Base-by-base conservation (phyloP, 1,140 invertebrate genomes). In the Magallana ariakensis region DNA sequence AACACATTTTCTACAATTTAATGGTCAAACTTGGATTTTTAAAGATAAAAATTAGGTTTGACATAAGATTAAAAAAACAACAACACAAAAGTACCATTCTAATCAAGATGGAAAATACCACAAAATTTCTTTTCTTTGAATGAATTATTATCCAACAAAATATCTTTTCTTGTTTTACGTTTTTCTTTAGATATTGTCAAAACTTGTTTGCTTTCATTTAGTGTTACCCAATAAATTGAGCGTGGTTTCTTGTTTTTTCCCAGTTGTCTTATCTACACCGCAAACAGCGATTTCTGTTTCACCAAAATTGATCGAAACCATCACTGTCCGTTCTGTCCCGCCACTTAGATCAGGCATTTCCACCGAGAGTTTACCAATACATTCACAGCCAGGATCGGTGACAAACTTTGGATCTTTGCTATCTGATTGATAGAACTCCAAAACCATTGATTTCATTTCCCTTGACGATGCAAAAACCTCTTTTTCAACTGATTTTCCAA, bases 281-380 rank as follows among this genome's bases (percentile, higher is more conserved):
- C 26, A 56, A 1, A 84, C 82, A 22, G 58, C 33, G 56, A 84
- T 84, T 57, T 89, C 88, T 57, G 85, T 87, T 9, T 83, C 75
- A 66, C 85, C 80, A 22, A 87, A 89, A 6, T 80, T 87, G 19
- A 89, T 53, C 13, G 83, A 75, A 15, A 89, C 88, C 0, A 46
- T 7, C 9, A 89, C 88, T 2, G 26, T 26, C 13, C 88, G 33
- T 53, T 85, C 46, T 46, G 56, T 57, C 13, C 88, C 88, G 53
- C 83, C 80, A 6, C 11, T 66, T 1, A 60, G 57, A 56, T 89
- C 83, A 0, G 85, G 81, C 85, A 87, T 89, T 10, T 86, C 58
- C 9, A 89, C 83, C 26, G 4, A 70, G 5, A 89, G 15, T 55
- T 87, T 55, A 6, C 88, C 88, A 22, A 89, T 58, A 81, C 46